Conservation (phyloP, 2,797 vertebrate species). For the Eospalax fontanierii region DNA sequence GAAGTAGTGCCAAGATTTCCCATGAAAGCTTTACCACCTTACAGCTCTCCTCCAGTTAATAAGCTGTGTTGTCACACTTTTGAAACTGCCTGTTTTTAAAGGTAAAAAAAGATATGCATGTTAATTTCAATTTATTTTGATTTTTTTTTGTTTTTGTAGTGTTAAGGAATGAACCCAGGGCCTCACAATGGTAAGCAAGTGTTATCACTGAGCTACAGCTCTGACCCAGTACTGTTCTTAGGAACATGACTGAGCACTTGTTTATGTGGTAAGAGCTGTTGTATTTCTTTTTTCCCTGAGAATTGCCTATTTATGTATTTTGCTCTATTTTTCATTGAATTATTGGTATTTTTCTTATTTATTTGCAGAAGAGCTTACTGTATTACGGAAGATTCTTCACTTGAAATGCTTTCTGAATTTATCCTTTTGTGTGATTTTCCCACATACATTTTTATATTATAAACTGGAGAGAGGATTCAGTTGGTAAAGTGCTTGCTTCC, state of each 20-base stretch:
- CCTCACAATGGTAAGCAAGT: not conserved
- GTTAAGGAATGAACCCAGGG: not conserved
- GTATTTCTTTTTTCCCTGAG: not conserved
- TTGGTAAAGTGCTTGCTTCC: too few species aligned
- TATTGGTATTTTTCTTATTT: constrained; percentile 1
- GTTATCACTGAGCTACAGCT: too few species aligned
- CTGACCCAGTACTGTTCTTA: not conserved
- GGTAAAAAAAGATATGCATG: not conserved
- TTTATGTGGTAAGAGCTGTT: constrained; percentile 33
- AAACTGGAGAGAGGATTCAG: not conserved
- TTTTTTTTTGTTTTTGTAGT: not conserved
- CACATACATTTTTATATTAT: not conserved
- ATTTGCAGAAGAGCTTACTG: constrained; percentile 11
- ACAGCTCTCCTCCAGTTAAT: not conserved
- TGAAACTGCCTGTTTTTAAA: not conserved
- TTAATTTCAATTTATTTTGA: constrained; percentile 34
- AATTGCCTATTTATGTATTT: not conserved
- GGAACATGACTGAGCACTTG: not conserved
- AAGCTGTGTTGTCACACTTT: not conserved
- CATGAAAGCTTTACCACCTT: not conserved
- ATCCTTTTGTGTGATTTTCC: not conserved
- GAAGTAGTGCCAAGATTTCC: not conserved
- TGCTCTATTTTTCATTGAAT: not conserved
- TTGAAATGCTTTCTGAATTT: not conserved
- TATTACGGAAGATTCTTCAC: not conserved